Conservation (phyloP, 2,888 invertebrate genomes). For the Galeruca laticollis region DNA sequence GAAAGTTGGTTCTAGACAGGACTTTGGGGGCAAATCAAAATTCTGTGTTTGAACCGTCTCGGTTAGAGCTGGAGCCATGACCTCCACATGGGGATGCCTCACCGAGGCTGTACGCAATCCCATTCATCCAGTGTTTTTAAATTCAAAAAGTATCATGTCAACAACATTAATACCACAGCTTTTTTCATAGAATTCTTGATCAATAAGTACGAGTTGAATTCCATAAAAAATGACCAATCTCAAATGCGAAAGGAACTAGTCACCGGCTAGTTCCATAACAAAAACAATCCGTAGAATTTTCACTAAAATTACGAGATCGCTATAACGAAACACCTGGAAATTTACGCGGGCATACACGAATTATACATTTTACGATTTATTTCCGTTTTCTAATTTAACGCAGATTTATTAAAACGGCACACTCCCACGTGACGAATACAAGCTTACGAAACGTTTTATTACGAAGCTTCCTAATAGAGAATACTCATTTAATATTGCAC, state of each 20-base stretch:
- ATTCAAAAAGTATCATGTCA: conserved; percentile 56
- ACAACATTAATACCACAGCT: conserved; percentile 48
- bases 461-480: conserved; percentile 53
- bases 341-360: conserved; percentile 28
- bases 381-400: conserved; percentile 42
- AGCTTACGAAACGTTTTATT: conserved; percentile 63
- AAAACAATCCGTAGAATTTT: conserved; percentile 40
- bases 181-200: conserved; percentile 50
- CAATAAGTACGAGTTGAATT: conserved; percentile 48
- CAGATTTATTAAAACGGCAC: conserved; percentile 51
- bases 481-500: conserved; percentile 65
- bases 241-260: conserved; percentile 48
- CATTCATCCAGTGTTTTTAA: conserved; percentile 67
- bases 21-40: conserved; percentile 65
- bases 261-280: conserved; percentile 62
- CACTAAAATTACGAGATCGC: conserved; percentile 24
- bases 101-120: conserved; percentile 69
- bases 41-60: conserved; percentile 73
- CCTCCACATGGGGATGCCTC: conserved; percentile 75
- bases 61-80: conserved; percentile 96
- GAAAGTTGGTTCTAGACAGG: conserved; percentile 57
- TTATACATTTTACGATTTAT: conserved; percentile 30
- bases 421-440: conserved; percentile 61
- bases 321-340: conserved; percentile 31
- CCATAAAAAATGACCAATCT: conserved; percentile 44